A percentile compares a stretch with the other conserved stretches of the same genome.
Conservation (phyloP, 2,113 vertebrate genomes). For the Manacus vitellinus region DNA sequence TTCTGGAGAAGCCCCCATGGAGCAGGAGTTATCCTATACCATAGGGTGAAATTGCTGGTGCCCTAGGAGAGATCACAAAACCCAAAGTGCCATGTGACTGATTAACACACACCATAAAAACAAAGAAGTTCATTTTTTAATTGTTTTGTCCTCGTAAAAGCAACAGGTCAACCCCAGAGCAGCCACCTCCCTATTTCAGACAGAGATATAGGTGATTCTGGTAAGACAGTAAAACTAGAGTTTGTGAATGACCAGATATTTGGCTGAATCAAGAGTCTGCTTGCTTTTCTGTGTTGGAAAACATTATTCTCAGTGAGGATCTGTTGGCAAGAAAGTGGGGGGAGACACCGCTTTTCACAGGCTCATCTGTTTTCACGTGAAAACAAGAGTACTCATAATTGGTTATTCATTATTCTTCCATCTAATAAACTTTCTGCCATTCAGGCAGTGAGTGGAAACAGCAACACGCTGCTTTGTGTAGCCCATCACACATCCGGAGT, state of each 20-base stretch:
- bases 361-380: conserved; percentile 12
- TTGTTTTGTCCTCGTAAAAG: neutral
- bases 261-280: neutral
- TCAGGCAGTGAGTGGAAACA: neutral
- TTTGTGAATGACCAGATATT: neutral
- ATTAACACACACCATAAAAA: neutral
- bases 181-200: rapidly evolving
- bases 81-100: neutral
- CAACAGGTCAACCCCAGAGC: neutral
- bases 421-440: conserved; percentile 33
- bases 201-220: neutral
- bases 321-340: neutral
- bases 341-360: neutral
- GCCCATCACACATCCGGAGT: neutral
- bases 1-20: neutral
- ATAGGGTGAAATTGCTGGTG: neutral
- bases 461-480: neutral
- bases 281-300: neutral
- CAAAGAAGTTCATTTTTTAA: neutral
- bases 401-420: conserved; percentile 48
- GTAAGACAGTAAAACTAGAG: neutral
- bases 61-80: neutral
- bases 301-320: neutral
- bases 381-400: conserved; percentile 23
- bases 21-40: neutral